Evolutionary conservation across 2,888 invertebrate species (phyloP).

Genomic region (Siphlonurus alternatus): DNA sequence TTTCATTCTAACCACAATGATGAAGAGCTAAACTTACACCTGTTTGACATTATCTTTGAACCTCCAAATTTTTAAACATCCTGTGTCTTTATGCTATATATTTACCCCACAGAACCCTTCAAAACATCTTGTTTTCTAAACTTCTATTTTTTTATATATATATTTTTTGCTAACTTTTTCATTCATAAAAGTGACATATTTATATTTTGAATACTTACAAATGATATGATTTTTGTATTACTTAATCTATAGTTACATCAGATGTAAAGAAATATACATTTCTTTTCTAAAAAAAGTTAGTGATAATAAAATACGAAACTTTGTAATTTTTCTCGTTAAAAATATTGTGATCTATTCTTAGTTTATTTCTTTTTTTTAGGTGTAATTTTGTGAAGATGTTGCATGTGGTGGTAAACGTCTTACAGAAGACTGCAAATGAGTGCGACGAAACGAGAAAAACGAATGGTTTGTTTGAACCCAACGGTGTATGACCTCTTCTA

Average conservation of each 20-base stretch:
- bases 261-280: neutral
- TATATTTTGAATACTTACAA: neutral
- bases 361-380: neutral
- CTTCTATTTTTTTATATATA: too few relatives aligned
- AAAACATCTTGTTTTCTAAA: neutral
- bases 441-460: too few relatives aligned
- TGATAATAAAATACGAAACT: neutral
- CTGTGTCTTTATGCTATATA: neutral
- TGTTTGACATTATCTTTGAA: conserved; percentile 2
- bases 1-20: neutral
- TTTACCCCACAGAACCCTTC: too few relatives aligned
- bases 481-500: neutral
- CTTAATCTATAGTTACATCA: too few relatives aligned
- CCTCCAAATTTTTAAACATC: conserved; percentile 2
- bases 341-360: neutral
- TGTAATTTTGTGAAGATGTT: neutral
- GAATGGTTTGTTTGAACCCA: neutral
- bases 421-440: too few relatives aligned
- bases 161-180: neutral
- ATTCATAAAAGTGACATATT: neutral
- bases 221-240: too few relatives aligned
- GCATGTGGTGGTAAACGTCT: neutral
- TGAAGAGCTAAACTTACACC: conserved; percentile 1
- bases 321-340: too few relatives aligned
- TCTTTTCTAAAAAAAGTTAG: neutral